These are phyloP conservation scores for Drosophila lacicola DNA, from an alignment of 2,888 invertebrate species.

Conservation along the genomic window DNA sequence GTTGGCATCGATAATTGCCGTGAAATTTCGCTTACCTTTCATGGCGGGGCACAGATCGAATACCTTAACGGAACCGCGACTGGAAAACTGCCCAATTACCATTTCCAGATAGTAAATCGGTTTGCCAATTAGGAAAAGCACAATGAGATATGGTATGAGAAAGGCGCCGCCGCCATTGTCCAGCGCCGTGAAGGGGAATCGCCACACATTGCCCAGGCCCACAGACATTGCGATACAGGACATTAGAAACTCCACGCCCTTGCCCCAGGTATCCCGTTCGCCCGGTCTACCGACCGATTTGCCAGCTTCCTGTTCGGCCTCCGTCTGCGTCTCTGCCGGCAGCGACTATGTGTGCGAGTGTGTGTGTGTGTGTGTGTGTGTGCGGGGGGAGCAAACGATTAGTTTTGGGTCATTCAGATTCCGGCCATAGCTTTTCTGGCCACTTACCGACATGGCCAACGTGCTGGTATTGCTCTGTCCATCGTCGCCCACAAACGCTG, in stretches of 20 bases:
- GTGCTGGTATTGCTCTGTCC: conserved; percentile 73
- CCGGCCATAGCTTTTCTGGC: conserved; percentile 31
- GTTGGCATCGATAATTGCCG: conserved; percentile 6
- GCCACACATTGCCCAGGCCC: conserved; percentile 90
- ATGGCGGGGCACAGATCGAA: conserved; percentile 89
- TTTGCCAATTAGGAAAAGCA: conserved; percentile 88
- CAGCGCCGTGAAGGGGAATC: conserved; percentile 89
- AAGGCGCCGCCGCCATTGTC: conserved; percentile 90
- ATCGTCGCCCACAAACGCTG: conserved; percentile 83
- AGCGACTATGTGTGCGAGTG: conserved; percentile 28
- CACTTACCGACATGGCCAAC: conserved; percentile 61
- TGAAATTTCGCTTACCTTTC: conserved; percentile 87
- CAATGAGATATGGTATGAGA: conserved; percentile 88
- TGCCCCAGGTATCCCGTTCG: conserved; percentile 84
- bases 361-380: conserved; percentile 11
- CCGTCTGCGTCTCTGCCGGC: conserved; percentile 38
- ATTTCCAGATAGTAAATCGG: conserved; percentile 91
- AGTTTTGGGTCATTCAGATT: conserved; percentile 45
- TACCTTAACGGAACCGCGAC: conserved; percentile 89
- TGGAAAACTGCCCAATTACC: conserved; percentile 90
- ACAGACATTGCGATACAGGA: conserved; percentile 87
- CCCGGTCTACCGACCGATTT: conserved; percentile 35
- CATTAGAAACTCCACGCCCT: conserved; percentile 84
- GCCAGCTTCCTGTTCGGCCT: conserved; percentile 38
- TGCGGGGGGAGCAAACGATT: conserved; percentile 36